phyloP scores from a whole-genome alignment of 2,888 invertebrate species.

The Ariolimax columbianus region DNA sequence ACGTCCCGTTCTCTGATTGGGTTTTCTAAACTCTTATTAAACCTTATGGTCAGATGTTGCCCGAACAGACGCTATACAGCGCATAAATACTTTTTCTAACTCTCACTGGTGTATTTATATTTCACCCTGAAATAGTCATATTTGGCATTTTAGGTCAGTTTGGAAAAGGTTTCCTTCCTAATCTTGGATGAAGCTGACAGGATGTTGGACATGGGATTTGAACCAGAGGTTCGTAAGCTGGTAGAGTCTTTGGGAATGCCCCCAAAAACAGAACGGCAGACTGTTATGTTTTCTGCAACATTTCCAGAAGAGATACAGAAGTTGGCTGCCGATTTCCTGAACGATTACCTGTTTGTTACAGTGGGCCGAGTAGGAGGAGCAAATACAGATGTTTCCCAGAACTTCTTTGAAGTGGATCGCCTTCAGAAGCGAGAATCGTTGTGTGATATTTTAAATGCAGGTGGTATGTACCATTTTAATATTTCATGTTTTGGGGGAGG shows the following conservation, averaged over 20 bases:
- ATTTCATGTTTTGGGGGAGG: neutral
- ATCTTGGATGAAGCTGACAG: conserved; percentile 90
- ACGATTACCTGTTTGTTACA: conserved; percentile 89
- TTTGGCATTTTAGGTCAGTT: conserved; percentile 75
- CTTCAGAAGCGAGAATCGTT: conserved; percentile 88
- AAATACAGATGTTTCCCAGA: conserved; percentile 92
- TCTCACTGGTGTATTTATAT: too few species aligned
- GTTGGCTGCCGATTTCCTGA: conserved; percentile 88
- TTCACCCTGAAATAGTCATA: neutral
- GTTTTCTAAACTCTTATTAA: too few species aligned
- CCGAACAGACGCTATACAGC: too few species aligned
- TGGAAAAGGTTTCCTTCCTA: conserved; percentile 83
- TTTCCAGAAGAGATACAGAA: conserved; percentile 87
- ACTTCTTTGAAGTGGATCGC: conserved; percentile 81
- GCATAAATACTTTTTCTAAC: too few species aligned
- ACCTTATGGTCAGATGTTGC: too few species aligned
- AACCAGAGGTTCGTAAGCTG: conserved; percentile 74
- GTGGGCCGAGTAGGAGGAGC: conserved; percentile 96
- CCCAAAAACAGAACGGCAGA: conserved; percentile 78
- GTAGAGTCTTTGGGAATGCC: conserved; percentile 74
- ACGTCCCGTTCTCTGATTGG: too few species aligned
- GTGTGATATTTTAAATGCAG: conserved; percentile 83
- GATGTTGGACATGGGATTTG: conserved; percentile 88
- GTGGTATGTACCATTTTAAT: conserved; percentile 63
- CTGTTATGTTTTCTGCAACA: conserved; percentile 89